phyloP scores from a whole-genome alignment of 2,113 vertebrate species.

The Sorex fumeus region DNA sequence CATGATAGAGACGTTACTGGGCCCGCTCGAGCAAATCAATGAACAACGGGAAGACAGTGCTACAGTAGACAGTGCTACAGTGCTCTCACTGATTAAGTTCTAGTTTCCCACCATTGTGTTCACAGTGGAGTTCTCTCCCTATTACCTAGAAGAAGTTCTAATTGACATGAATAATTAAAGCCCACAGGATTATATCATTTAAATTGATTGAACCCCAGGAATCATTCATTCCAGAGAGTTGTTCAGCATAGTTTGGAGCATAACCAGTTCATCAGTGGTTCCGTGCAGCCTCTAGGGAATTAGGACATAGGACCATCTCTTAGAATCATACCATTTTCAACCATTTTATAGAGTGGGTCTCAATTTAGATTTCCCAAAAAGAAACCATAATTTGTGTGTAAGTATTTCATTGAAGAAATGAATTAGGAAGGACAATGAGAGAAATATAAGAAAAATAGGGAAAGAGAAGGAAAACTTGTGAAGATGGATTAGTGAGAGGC shows the following conservation, averaged over 20 bases:
- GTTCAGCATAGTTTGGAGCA: neutral
- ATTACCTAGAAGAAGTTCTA: neutral
- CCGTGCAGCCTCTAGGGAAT: neutral
- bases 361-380: neutral
- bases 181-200: neutral
- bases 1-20: no score
- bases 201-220: neutral
- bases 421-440: neutral
- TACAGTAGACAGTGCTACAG: no score
- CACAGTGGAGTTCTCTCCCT: neutral
- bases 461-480: neutral
- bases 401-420: neutral
- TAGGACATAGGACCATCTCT: neutral
- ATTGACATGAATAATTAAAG: neutral
- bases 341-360: neutral
- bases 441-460: neutral
- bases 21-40: no score
- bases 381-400: neutral
- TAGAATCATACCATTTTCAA: neutral
- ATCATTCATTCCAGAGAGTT: no score
- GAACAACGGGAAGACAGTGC: no score
- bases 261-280: neutral
- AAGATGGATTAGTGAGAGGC: neutral
- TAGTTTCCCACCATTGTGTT: neutral
- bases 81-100: neutral